phyloP scores from a whole-genome alignment of 2,888 invertebrate genomes.

The Cloeon dipterum region DNA sequence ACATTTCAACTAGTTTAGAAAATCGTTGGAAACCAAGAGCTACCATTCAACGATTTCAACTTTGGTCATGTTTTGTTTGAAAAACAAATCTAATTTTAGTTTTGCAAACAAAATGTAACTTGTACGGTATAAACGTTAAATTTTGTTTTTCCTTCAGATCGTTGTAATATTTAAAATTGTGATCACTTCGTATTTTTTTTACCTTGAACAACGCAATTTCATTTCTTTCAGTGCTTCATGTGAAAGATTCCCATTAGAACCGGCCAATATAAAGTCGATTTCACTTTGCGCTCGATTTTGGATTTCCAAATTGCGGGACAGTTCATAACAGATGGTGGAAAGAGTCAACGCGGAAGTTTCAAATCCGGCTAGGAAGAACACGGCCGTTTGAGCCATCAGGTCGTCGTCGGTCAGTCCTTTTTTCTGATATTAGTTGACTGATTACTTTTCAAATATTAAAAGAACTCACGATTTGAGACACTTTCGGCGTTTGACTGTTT shows the following conservation, averaged over 20 bases:
- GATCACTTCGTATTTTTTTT: too few species aligned
- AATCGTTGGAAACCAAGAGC: too few species aligned
- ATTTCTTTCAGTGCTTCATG: slow-evolving; percentile 4
- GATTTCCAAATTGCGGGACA: slow-evolving; percentile 2
- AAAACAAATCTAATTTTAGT: too few species aligned
- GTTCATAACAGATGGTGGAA: neutral
- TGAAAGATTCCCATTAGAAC: slow-evolving; percentile 2
- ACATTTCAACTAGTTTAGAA: too few species aligned
- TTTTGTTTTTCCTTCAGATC: too few species aligned
- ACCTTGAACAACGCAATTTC: slow-evolving; percentile 2
- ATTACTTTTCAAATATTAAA: neutral
- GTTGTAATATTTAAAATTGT: too few species aligned
- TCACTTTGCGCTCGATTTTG: slow-evolving; percentile 2
- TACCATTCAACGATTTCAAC: too few species aligned
- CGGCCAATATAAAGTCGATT: neutral
- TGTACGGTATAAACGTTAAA: too few species aligned
- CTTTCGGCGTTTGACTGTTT: neutral
- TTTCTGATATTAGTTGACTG: too few species aligned
- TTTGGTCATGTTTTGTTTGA: too few species aligned
- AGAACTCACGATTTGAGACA: too few species aligned
- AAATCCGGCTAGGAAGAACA: slow-evolving; percentile 3
- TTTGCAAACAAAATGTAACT: too few species aligned
- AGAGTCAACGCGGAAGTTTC: slow-evolving; percentile 4
- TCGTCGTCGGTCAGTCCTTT: slow-evolving; percentile 4
- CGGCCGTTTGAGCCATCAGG: slow-evolving; percentile 3